Evolutionary conservation across 2,113 vertebrate species (phyloP), one percentile per base, ranked within the genome.

Genomic region (Hipposideros armiger): DNA sequence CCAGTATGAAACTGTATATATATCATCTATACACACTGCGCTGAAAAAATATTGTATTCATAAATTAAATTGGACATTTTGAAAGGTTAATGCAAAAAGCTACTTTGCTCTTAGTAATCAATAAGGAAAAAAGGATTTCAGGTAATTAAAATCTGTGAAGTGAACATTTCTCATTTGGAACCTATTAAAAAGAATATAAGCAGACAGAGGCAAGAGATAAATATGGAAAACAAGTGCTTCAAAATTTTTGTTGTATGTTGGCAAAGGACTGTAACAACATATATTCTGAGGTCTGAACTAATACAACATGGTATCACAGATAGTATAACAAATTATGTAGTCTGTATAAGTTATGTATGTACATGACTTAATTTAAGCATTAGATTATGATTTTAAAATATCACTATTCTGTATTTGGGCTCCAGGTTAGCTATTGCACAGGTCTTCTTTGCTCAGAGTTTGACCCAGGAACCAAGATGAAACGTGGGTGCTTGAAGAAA

Each of bases 71-170:
- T 89, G 86, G 97, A 96, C 96, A 97, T 98, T 98, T 98, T 97
- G 95, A 98, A 98, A 98, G 97, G 97, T 98, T 98, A 98, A 95
- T 36, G 90, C 62, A 96, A 97, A 98, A 95, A 97, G 52, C 84
- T 97, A 89, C 91, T 98, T 98, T 98, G 87, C 72, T 98, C 56
- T 69, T 91, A 85, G 74, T 97, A 97, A 97, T 98, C 97, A 98
- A 98, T 98, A 97, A 94, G 74, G 94, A 95, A 95, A 96, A 98
- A 97, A 90, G 91, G 86, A 98, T 98, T 98, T 98, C 91, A 98
- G 94, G 98, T 98, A 98, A 98, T 98, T 98, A 98, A 98, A 98
- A 98, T 96, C 92, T 97, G 94, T 98, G 95, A 96, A 98, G 95
- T 98, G 96, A 96, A 92, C 93, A 91, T 97, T 98, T 91, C 92